Evolutionary conservation across 2,797 vertebrate genomes (phyloP).

Genomic region (Neopelma chrysocephalum): DNA sequence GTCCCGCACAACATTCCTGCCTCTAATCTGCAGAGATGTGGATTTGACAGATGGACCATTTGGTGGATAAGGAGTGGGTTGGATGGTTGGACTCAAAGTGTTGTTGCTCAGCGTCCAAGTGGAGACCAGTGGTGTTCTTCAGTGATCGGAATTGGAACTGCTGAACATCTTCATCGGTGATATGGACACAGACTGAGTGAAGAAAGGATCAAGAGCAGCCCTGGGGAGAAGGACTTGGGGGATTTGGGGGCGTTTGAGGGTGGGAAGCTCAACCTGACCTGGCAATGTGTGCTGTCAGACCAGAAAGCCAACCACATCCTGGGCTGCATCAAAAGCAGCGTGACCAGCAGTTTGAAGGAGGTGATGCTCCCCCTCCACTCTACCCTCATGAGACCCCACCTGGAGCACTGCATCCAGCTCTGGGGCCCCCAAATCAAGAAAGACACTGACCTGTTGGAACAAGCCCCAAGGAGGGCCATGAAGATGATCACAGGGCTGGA

Average conservation of each 20-base stretch:
- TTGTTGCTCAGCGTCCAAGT: not conserved
- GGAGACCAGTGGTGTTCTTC: not conserved
- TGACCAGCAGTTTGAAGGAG: not conserved
- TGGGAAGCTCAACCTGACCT: not conserved
- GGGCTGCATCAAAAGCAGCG: not conserved
- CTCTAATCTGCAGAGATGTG: not conserved
- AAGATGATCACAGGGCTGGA: not conserved
- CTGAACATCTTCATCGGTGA: not conserved
- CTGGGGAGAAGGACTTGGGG: not conserved
- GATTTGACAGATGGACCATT: not conserved
- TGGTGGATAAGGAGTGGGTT: not conserved
- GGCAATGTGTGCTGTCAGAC: not conserved
- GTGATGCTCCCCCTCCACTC: not conserved
- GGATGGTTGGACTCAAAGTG: not conserved
- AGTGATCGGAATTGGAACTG: not conserved
- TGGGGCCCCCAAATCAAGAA: not conserved
- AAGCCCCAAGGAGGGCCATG: not conserved
- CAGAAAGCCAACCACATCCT: not conserved
- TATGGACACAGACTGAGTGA: not conserved
- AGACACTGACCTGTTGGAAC: not conserved
- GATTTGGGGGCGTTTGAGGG: not conserved
- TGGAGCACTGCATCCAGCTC: not conserved
- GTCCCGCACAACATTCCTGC: not conserved
- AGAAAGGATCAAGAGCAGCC: not conserved
- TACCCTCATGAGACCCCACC: not conserved